Base-by-base conservation (phyloP, 2,888 invertebrate species). In the Argyresthia albistria region DNA sequence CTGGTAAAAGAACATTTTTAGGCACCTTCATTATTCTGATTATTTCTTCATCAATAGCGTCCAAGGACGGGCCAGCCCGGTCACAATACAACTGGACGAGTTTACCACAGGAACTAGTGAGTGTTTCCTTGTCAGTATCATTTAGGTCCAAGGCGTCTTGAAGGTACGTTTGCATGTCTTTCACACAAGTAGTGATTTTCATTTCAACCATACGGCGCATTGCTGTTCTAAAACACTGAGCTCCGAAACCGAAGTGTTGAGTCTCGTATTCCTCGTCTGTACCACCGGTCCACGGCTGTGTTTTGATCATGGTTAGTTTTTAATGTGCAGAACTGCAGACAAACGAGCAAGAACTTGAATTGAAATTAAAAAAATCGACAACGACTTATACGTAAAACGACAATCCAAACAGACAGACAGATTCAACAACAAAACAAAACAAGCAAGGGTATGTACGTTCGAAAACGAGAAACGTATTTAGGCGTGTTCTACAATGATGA, bases 221-320 rank as follows among this genome's bases (percentile, higher is more conserved):
- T 3, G 88, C 72, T 48, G 84, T 80, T 76, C 84, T 80, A 0
- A 88, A 63, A 10, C 80, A 70, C 62, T 86, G 86, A 6, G 81
- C 65, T 15, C 88, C 88, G 57, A 88, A 88, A 50, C 87, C 84
- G 52, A 86, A 88, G 58, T 79, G 80, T 59, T 88, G 86, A 0
- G 86, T 86, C 62, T 86, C 82, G 57, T 87, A 87, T 69, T 88
- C 88, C 68, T 88, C 87, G 2, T 81, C 74, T 12, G 72, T 73
- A 10, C 86, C 87, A 46, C 87, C 87, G 25, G 57, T 63, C 86
- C 86, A 87, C 8, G 68, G 65, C 50, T 67, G 60, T 8, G 69
- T 70, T 64, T 73, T 73, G 42, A 80, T 80, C 84, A 84, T 86
- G 16, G 15, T 46, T 16, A 35, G 25, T 35, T 2, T 46, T 46